Evolutionary conservation across 2,888 invertebrate genomes (phyloP).

Genomic region (Epiblema foenella): DNA sequence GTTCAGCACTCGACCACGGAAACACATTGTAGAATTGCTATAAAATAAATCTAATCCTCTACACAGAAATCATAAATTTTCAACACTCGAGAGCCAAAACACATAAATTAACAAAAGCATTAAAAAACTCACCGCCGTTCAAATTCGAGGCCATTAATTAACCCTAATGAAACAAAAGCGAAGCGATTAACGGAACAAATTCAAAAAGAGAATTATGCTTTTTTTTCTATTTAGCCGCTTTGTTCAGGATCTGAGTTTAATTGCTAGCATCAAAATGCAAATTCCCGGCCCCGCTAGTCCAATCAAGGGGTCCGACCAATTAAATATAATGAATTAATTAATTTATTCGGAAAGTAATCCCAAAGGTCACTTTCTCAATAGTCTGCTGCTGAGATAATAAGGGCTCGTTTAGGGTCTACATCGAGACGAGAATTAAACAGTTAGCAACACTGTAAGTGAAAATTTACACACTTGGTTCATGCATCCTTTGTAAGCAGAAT

Average conservation of each 20-base stretch:
- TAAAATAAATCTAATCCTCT: slow-evolving; percentile 14
- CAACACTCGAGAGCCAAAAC: background rate
- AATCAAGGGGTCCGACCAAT: slow-evolving; percentile 14
- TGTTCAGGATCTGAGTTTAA: slow-evolving; percentile 43
- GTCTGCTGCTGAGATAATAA: background rate
- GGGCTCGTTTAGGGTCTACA: too few species aligned
- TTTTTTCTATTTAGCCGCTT: slow-evolving; percentile 42
- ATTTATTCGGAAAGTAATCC: slow-evolving; percentile 1
- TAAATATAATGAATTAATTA: slow-evolving; percentile 10
- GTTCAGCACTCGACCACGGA: too few species aligned
- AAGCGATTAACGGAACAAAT: slow-evolving; percentile 44
- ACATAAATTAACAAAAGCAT: slow-evolving; percentile 18
- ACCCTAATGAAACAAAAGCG: slow-evolving; percentile 43
- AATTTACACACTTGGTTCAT: too few species aligned
- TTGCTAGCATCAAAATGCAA: slow-evolving; percentile 43
- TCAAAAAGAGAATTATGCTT: slow-evolving; percentile 42
- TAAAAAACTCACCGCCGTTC: slow-evolving; percentile 19
- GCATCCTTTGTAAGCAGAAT: too few species aligned
- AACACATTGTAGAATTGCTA: too few species aligned
- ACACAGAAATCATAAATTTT: background rate
- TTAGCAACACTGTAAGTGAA: too few species aligned
- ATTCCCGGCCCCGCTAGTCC: slow-evolving; percentile 23
- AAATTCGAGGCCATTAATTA: slow-evolving; percentile 38
- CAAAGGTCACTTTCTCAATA: background rate
- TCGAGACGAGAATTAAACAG: too few species aligned